Evolutionary conservation across 2,113 vertebrate genomes (phyloP).

Genomic region (Cathartes aura): DNA sequence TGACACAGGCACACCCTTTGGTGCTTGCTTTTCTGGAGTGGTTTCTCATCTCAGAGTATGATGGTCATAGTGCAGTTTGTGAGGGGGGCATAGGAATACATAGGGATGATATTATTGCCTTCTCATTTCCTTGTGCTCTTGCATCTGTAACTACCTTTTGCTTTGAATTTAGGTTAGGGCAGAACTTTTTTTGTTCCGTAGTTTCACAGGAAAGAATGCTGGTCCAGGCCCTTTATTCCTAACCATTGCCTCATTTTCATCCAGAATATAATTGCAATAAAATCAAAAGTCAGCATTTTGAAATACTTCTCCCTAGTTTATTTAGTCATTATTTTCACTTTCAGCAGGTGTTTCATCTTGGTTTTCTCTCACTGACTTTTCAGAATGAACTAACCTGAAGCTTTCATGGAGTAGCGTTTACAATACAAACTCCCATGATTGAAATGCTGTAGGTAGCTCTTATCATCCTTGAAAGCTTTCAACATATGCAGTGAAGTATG

Average conservation of each 20-base stretch:
- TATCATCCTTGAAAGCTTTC: constrained; percentile 68
- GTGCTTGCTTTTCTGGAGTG: neutral
- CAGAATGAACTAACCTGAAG: constrained; percentile 13
- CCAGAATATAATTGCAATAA: neutral
- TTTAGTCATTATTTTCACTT: constrained; percentile 2
- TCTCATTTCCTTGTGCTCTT: neutral
- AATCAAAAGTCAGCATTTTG: neutral
- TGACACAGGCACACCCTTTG: neutral
- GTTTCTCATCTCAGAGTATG: neutral
- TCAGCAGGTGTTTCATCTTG: constrained; percentile 15
- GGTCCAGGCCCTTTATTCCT: neutral
- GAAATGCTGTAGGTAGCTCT: constrained; percentile 63
- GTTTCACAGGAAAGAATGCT: neutral
- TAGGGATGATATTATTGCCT: neutral
- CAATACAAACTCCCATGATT: constrained; percentile 20
- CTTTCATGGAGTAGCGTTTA: neutral
- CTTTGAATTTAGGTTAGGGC: neutral
- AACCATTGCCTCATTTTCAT: neutral
- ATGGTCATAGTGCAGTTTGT: neutral
- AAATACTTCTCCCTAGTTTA: neutral
- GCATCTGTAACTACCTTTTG: neutral
- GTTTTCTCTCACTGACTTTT: constrained; percentile 8
- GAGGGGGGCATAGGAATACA: neutral
- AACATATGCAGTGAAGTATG: constrained; percentile 58
- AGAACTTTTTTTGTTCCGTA: neutral